These are phyloP conservation scores for Ectobius pallidus DNA, from an alignment of 2,888 invertebrate species.

Conservation along the genomic window DNA sequence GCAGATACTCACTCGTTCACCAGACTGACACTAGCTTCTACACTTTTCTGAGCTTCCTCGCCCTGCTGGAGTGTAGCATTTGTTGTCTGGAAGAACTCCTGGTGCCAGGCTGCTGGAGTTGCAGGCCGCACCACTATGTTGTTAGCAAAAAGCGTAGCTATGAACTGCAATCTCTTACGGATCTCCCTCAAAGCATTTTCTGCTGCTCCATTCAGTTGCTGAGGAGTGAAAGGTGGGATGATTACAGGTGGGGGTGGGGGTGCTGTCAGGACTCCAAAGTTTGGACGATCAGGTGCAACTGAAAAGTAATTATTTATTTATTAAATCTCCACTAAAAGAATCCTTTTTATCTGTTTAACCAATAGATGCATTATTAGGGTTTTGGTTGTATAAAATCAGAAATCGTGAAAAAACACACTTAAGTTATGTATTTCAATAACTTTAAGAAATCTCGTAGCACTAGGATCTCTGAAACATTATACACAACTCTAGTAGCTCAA, in stretches of 20 bases:
- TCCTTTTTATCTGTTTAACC: no score
- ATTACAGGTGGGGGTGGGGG: conserved; percentile 53
- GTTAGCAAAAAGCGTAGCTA: conserved; percentile 47
- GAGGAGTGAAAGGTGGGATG: conserved; percentile 51
- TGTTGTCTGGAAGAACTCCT: conserved; percentile 53
- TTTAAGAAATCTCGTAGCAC: no score
- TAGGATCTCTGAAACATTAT: no score
- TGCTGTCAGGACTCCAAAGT: conserved; percentile 51
- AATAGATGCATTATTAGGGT: no score
- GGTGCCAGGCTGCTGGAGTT: conserved; percentile 53
- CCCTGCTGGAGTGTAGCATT: conserved; percentile 52
- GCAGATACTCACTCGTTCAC: conserved; percentile 52
- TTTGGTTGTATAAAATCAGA: no score
- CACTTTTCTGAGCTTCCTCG: conserved; percentile 51
- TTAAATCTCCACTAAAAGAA: no score
- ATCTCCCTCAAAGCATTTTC: conserved; percentile 49
- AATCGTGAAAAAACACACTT: no score
- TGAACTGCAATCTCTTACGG: conserved; percentile 48
- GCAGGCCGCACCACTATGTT: conserved; percentile 49
- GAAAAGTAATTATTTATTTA: background rate
- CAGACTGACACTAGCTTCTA: conserved; percentile 53
- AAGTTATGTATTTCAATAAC: no score
- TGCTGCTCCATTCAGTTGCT: conserved; percentile 51
- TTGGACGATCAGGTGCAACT: conserved; percentile 37
- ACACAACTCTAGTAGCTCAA: no score